Evolutionary conservation across 2,113 vertebrate genomes (phyloP), one percentile per base, ranked within the genome.

Genomic region (Scartelaos histophorus): DNA sequence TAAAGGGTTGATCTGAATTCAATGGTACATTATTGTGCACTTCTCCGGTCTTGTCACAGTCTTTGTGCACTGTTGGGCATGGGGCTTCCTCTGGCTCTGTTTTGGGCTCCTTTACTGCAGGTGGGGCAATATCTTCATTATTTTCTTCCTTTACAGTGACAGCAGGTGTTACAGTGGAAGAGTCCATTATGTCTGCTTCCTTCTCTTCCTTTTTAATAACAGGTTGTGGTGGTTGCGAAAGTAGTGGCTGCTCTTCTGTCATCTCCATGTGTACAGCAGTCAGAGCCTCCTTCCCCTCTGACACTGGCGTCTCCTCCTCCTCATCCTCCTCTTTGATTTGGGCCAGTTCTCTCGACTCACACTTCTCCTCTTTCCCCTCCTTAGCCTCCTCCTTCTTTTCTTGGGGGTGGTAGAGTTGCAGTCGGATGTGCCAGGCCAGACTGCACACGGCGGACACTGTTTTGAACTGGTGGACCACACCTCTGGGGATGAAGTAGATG

Each of bases 391-490:
- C 70, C 17, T 70, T 57, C 15, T 45, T 60, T 0, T 66, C 35
- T 4, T 87, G 92, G 66, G 85, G 93, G 84, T 99, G 95, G 71
- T 99, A 99, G 19, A 95, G 94, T 82, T 93, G 95, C 73, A 99
- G 95, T 25, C 98, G 93, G 85, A 99, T 92, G 0, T 99, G 98
- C 98, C 98, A 99, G 38, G 98, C 98, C 90, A 99, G 93, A 81
- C 98, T 99, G 91, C 97, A 98, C 67, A 99, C 98, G 2, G 98
- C 95, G 2, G 98, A 97, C 78, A 99, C 97, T 0, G 97, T 98
- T 94, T 99, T 99, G 92, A 99, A 99, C 92, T 99, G 98, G 91
- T 99, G 98, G 76, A 99, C 96, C 58, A 99, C 97, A 87, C 96
- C 97, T 89, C 98, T 95, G 34, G 98, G 98, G 85, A 99, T 99